Evolutionary conservation across 2,797 vertebrate genomes (phyloP).

Genomic region (Aythya fuligula): DNA sequence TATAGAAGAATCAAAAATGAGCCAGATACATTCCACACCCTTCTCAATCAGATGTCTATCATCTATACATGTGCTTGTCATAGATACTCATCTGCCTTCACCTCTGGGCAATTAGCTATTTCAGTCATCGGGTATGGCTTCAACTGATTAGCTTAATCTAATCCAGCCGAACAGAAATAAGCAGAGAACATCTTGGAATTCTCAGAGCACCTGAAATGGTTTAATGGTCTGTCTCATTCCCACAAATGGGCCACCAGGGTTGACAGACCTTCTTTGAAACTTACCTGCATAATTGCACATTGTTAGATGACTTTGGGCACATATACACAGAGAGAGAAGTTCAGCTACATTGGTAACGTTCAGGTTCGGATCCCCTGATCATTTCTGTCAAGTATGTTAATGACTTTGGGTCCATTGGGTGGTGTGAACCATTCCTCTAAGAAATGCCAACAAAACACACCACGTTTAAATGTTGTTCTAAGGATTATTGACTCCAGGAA

Average conservation of each 20-base stretch:
- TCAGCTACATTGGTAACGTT: neutral
- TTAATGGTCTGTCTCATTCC: neutral
- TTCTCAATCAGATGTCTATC: neutral
- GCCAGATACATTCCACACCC: neutral
- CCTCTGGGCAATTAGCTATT: neutral
- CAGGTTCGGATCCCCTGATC: neutral
- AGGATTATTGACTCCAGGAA: neutral
- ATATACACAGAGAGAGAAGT: neutral
- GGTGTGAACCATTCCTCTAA: neutral
- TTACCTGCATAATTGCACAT: neutral
- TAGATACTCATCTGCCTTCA: neutral
- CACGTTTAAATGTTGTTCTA: neutral
- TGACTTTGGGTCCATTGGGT: neutral
- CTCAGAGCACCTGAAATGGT: neutral
- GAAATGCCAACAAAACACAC: neutral
- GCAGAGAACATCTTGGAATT: neutral
- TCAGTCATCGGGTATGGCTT: neutral
- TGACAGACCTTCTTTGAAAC: neutral
- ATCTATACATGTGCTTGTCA: neutral
- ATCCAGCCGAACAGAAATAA: neutral
- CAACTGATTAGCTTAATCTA: neutral
- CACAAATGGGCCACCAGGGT: neutral
- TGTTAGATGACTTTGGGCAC: neutral
- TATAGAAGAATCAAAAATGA: neutral
- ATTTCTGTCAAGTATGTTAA: accelerated